Percentiles rank a stretch among this genome's conserved stretches.
These are phyloP conservation scores for Atrina japonica DNA, from an alignment of 2,888 invertebrate genomes.

Conservation along the genomic window DNA sequence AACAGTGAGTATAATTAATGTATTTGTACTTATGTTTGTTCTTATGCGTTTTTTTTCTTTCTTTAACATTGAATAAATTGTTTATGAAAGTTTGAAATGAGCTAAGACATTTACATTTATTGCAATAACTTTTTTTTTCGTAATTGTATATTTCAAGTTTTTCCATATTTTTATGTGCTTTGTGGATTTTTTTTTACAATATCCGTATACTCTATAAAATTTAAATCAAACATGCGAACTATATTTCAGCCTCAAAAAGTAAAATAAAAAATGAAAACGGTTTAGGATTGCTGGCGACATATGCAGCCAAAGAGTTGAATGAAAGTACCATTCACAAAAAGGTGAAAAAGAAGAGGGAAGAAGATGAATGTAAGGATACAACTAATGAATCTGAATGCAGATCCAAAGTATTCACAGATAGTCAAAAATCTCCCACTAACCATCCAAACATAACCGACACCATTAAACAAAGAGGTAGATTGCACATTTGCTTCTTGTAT, in stretches of 20 bases:
- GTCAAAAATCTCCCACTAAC: no score
- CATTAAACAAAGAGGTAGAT: slow-evolving; percentile 24
- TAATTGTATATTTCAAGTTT: background rate
- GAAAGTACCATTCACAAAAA: slow-evolving; percentile 39
- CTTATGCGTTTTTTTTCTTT: background rate
- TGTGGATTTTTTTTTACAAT: no score
- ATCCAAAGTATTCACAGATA: no score
- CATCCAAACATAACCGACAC: slow-evolving; percentile 8
- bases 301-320: slow-evolving; percentile 56
- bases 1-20: no score
- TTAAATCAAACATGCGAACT: no score
- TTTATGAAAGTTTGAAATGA: background rate
- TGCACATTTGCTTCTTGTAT: no score
- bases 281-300: slow-evolving; percentile 67
- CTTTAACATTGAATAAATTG: background rate
- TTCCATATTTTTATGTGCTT: no score
- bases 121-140: background rate
- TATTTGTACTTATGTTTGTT: no score
- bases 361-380: slow-evolving; percentile 45
- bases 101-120: background rate
- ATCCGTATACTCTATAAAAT: no score
- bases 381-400: background rate
- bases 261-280: slow-evolving; percentile 44
- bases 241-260: background rate
- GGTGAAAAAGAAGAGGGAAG: slow-evolving; percentile 50